Percentiles rank a stretch among this genome's conserved stretches.
phyloP scores from a whole-genome alignment of 2,113 vertebrate genomes.

The Microcebus lehilahytsara region DNA sequence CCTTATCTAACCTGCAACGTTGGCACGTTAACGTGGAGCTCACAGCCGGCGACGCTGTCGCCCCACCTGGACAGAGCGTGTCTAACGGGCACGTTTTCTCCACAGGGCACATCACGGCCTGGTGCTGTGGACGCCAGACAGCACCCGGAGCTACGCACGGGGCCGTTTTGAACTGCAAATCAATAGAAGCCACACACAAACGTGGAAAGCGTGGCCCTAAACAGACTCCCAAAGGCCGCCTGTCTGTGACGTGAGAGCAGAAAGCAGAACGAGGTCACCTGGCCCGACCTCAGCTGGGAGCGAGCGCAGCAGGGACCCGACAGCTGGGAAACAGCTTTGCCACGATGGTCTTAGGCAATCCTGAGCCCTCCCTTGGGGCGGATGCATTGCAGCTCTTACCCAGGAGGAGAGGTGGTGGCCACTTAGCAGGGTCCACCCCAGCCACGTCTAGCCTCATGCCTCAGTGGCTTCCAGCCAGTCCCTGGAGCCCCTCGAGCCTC shows the following conservation, averaged over 20 bases:
- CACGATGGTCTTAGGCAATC: neutral
- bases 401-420: neutral
- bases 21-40: fast-evolving
- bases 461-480: neutral
- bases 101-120: fast-evolving
- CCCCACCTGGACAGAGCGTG: neutral
- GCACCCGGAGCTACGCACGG: neutral
- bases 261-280: too few relatives aligned
- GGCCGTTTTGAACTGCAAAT: neutral
- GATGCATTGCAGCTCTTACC: neutral
- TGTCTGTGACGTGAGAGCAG: too few relatives aligned
- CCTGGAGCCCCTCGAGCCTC: neutral
- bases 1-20: fast-evolving
- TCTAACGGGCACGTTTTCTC: neutral
- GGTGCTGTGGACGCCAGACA: neutral
- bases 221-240: neutral
- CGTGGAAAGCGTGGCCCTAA: neutral
- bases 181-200: too few relatives aligned
- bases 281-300: too few relatives aligned
- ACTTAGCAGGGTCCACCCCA: neutral
- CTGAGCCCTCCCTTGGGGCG: neutral
- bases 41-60: fast-evolving
- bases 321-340: neutral
- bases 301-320: too few relatives aligned
- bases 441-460: neutral